Base-by-base conservation (phyloP, 2,113 vertebrate genomes). In the Deroptyus accipitrinus region DNA sequence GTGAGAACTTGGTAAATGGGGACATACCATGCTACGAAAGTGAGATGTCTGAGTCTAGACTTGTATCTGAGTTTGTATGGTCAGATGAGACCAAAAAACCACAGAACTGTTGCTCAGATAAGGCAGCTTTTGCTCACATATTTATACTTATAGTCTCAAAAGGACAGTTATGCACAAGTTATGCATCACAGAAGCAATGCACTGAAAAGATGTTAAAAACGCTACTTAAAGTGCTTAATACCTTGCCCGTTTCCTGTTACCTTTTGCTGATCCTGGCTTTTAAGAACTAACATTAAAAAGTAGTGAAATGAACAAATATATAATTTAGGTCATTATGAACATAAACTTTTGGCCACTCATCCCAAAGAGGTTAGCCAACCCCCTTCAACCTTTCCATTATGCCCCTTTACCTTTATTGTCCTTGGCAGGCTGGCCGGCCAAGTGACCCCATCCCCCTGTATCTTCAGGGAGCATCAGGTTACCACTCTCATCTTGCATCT, bases 401-500 rank as follows among this genome's bases (percentile, higher is more conserved):
- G 61, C 86, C 82, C 76, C 70, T 90, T 87, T 75, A 90, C 68
- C 75, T 83, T 85, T 11, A n/a, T 41, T 22, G 83, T 63, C 86
- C 90, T 92, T 94, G 92, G 81, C 81, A 88, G 88, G 86, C 83
- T 95, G 91, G 88, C 94, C 92, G 83, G 88, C 94, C 92, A 94
- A 92, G 92, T 75, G 88, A 94, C 78, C 91, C 94, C 91, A 72
- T 93, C 73, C 93, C 95, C 96, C 92, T 85, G 69, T 85, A 68
- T 83, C 96, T 94, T 94, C 93, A 94, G 88, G 86, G 94, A 96
- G 85, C 92, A 92, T 23, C 88, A 87, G 70, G 82, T 92, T 84
- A 93, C 66, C 91, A 85, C 92, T 94, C 96, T 94, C 90, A 93
- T 72, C 94, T 92, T 89, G 92, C 78, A 95, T 73, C 87, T 92